Evolutionary conservation across 2,797 vertebrate species (phyloP), one percentile per base, ranked within the genome.

Genomic region (Paedocypris micromegethes): DNA sequence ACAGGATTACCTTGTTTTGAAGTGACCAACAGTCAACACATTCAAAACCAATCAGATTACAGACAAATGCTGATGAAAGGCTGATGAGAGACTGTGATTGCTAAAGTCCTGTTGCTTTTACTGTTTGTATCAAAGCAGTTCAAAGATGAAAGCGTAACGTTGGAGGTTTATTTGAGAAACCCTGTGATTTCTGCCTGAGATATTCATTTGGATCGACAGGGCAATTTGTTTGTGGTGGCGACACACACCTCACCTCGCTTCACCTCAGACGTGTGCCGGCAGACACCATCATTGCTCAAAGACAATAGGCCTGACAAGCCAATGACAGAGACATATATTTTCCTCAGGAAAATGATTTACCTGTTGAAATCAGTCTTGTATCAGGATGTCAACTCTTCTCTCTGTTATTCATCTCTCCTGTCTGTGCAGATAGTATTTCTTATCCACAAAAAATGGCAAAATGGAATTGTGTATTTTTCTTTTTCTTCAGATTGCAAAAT

Each of bases 151-250:
- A 23, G 23, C 23, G 51, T 45, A 60, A 50, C 60, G 66, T 55
- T 45, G 56, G 46, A 62, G 48, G 54, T 68, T 63, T 58, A 70
- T 59, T 64, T 59, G 48, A 52, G 60, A n/a, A 50, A 64, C 45
- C 68, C 53, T 57, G 60, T 82, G 66, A 76, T 75, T 82, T 83
- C 69, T 76, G 61, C 77, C 72, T 73, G 58, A 68, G 81, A 72
- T 81, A 82, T 86, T 83, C 66, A 77, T 80, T 37, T 9, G 68
- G 46, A 76, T 55, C 79, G 80, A 84, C 82, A 82, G 78, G n/a
- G n/a, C 65, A 75, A 86, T 85, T 84, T 79, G 82, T 86, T 83
- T 84, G 78, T 79, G 3, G 43, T 71, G 67, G 65, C 73, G 81
- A 78, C 76, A 46, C 53, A 47, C n/a, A 58, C 79, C 69, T 68